Conservation (phyloP, 2,888 invertebrate species). For the Fragum sueziense region DNA sequence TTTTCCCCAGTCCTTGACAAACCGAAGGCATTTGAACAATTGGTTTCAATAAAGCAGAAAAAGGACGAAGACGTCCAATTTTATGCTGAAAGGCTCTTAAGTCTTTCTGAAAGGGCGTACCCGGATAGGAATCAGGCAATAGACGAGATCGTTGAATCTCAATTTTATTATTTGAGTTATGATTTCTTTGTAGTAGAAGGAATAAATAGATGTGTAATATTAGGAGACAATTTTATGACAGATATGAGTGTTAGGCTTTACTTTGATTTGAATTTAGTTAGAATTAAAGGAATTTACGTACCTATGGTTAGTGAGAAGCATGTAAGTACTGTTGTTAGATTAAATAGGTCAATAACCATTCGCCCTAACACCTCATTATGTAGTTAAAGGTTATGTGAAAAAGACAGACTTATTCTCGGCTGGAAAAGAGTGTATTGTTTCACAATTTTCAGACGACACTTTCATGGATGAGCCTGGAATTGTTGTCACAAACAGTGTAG, state of each 20-base stretch:
- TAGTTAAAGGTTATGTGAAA: constrained; percentile 10
- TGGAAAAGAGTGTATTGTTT: background rate
- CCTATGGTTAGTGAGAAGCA: too few species aligned
- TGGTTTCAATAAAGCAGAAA: constrained; percentile 8
- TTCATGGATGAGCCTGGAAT: constrained; percentile 17
- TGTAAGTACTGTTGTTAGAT: background rate
- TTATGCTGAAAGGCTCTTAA: constrained; percentile 4
- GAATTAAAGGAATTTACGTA: background rate
- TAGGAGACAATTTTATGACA: background rate
- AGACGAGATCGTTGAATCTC: constrained; percentile 18
- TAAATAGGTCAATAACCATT: background rate
- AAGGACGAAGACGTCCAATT: background rate
- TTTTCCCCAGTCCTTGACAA: constrained; percentile 7
- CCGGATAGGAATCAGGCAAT: constrained; percentile 6
- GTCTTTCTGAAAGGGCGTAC: constrained; percentile 6
- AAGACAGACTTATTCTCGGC: background rate
- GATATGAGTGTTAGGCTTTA: background rate
- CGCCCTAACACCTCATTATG: background rate
- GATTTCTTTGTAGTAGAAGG: background rate
- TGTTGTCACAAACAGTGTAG: background rate
- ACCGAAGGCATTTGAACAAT: constrained; percentile 4
- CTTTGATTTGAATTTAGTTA: constrained; percentile 22
- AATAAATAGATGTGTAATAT: constrained; percentile 9
- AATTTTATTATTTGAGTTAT: constrained; percentile 6
- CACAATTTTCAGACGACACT: background rate